These are phyloP conservation scores for Punctoribates punctum DNA, from an alignment of 2,888 invertebrate genomes.

Conservation along the genomic window DNA sequence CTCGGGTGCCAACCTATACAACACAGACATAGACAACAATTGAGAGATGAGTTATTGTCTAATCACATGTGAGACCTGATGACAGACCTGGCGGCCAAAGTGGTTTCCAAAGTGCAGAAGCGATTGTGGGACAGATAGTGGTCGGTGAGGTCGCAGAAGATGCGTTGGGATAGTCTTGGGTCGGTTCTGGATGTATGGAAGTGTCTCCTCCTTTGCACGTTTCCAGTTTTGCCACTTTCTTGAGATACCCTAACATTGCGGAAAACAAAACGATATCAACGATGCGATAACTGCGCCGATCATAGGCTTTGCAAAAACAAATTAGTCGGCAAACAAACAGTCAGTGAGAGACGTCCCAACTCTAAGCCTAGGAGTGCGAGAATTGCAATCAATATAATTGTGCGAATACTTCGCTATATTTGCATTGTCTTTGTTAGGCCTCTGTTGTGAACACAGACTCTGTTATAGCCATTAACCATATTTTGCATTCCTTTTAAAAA, in stretches of 20 bases:
- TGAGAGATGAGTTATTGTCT: background rate
- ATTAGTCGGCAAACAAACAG: constrained; percentile 11
- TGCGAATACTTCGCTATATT: background rate
- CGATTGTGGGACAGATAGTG: constrained; percentile 44
- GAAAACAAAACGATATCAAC: constrained; percentile 3
- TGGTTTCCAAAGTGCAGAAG: constrained; percentile 47
- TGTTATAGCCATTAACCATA: background rate
- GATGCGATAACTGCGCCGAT: constrained; percentile 14
- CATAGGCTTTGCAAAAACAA: constrained; percentile 28
- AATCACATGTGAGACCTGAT: constrained; percentile 29
- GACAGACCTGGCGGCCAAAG: constrained; percentile 48
- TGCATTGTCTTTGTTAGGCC: background rate
- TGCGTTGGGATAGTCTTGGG: constrained; percentile 11
- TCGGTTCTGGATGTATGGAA: constrained; percentile 4
- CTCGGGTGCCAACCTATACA: constrained; percentile 43
- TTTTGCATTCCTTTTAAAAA: no score
- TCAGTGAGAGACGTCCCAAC: constrained; percentile 17
- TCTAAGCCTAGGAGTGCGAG: constrained; percentile 27
- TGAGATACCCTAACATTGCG: constrained; percentile 41
- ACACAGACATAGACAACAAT: background rate
- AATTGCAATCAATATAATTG: constrained; percentile 26
- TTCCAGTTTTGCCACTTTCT: constrained; percentile 39
- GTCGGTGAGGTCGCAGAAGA: constrained; percentile 37
- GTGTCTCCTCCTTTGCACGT: constrained; percentile 34
- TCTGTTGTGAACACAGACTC: constrained; percentile 22